Conservation (phyloP, 2,797 vertebrate species). For the Dendrocincla fuliginosa region DNA sequence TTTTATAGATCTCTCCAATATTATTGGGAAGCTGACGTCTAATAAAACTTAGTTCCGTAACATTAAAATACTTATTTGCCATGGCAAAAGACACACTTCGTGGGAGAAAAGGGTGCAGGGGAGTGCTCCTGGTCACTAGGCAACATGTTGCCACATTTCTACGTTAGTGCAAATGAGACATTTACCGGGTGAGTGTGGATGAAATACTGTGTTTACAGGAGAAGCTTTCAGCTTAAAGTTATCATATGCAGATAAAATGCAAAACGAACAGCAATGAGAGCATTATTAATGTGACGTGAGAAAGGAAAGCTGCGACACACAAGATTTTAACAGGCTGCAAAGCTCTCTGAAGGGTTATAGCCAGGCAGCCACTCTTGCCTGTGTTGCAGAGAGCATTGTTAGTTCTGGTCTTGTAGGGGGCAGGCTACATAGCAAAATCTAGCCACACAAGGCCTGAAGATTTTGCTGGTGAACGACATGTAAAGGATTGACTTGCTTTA, state of each 20-base stretch:
- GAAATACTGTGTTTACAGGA: constrained; percentile 2
- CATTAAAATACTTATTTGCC: constrained; percentile 38
- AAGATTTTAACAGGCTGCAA: neutral
- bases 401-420: neutral
- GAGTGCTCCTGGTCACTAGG: constrained; percentile 18
- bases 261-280: neutral
- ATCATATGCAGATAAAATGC: neutral
- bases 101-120: neutral
- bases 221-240: neutral
- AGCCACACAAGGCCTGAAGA: neutral
- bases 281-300: neutral
- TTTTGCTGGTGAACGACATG: neutral
- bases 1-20: constrained; percentile 17
- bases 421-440: neutral
- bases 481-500: neutral
- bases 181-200: neutral
- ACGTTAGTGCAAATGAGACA: neutral
- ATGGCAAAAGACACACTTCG: neutral
- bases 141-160: neutral
- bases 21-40: constrained; percentile 39
- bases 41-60: constrained; percentile 43
- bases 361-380: neutral
- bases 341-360: neutral
- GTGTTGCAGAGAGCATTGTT: neutral
- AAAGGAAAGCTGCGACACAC: neutral